phyloP scores from a whole-genome alignment of 2,797 vertebrate species.

The Falco berigora region DNA sequence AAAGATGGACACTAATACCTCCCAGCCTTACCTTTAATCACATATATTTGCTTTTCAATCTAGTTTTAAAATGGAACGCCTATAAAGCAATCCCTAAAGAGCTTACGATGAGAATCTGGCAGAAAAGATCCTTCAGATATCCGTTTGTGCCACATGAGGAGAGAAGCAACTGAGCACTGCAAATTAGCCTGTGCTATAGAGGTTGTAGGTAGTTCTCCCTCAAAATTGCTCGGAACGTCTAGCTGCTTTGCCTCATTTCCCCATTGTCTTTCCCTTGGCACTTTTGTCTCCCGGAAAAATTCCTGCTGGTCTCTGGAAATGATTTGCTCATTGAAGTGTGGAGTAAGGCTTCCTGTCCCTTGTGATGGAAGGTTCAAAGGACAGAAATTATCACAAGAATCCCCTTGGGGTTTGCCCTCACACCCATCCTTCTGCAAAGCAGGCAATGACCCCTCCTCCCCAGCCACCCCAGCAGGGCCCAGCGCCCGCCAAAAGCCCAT shows the following conservation, averaged over 20 bases:
- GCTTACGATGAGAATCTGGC: background rate
- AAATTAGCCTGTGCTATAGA: background rate
- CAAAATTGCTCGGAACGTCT: background rate
- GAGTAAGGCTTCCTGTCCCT: background rate
- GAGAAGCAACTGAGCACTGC: background rate
- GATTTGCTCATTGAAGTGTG: background rate
- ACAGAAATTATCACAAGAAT: background rate
- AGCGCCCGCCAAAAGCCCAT: background rate
- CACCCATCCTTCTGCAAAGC: background rate
- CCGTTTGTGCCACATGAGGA: background rate
- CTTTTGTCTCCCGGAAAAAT: background rate
- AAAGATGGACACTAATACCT: background rate
- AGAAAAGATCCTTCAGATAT: background rate
- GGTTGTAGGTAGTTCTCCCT: background rate
- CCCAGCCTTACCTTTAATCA: conserved; percentile 8
- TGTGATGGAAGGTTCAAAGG: background rate
- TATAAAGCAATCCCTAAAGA: background rate
- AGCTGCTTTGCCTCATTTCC: background rate
- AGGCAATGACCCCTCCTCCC: background rate
- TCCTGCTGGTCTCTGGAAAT: background rate
- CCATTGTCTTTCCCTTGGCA: background rate
- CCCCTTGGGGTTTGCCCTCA: background rate
- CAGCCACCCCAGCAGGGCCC: background rate
- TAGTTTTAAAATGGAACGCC: background rate
- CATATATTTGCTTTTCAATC: conserved; percentile 15